Evolutionary conservation across 2,113 vertebrate genomes (phyloP).

Genomic region (Pachyramphus minor): DNA sequence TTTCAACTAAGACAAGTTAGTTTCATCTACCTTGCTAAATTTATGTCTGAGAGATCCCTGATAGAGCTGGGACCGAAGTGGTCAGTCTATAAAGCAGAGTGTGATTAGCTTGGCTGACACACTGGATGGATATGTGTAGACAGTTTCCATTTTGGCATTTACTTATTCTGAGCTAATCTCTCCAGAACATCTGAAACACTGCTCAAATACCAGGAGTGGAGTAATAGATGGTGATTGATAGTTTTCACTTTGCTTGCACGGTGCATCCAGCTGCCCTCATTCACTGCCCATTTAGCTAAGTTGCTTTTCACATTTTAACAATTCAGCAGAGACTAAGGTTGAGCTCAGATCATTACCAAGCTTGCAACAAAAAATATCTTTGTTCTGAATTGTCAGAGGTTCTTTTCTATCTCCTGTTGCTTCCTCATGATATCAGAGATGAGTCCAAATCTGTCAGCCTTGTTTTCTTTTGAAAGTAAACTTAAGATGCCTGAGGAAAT

Average conservation of each 20-base stretch:
- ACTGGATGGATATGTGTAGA: neutral
- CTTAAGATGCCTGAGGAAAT: neutral
- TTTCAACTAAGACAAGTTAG: neutral
- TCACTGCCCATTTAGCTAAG: slow-evolving; percentile 17
- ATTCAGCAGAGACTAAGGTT: slow-evolving; percentile 1
- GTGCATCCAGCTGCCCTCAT: neutral
- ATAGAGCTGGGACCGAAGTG: neutral
- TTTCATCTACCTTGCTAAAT: neutral
- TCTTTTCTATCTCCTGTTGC: neutral
- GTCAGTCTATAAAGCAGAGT: slow-evolving; percentile 18
- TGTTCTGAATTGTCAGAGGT: neutral
- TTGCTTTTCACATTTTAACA: slow-evolving; percentile 15
- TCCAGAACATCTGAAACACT: slow-evolving; percentile 30
- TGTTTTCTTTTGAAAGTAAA: neutral
- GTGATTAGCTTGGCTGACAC: slow-evolving; percentile 4
- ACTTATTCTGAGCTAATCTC: slow-evolving; percentile 26
- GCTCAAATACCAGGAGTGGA: neutral
- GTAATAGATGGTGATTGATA: slow-evolving; percentile 42
- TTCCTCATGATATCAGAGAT: neutral
- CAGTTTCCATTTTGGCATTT: slow-evolving; percentile 38
- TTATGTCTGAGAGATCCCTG: neutral
- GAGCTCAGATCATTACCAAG: neutral
- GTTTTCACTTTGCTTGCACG: neutral
- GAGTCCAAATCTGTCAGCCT: neutral
- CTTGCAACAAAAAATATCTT: neutral